Evolutionary conservation across 2,797 vertebrate species (phyloP), one percentile per base, ranked within the genome.

Genomic region (Acanthiza pusilla): DNA sequence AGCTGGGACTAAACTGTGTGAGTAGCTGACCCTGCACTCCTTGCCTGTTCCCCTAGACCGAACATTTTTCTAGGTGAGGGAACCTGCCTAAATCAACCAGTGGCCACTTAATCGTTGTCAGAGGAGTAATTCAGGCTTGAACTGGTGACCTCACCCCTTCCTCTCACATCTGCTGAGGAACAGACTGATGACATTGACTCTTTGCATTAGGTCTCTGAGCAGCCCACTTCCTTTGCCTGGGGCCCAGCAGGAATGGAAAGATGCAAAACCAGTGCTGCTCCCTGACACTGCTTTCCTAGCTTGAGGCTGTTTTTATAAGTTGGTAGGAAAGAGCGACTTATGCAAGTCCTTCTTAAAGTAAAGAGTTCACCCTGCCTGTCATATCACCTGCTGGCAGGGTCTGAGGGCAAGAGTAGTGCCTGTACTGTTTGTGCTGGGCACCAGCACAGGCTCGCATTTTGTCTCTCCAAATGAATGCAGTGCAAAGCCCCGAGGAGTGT

Each of bases 101-200:
- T 66, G 34, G 71, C 80, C 43, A 81, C 77, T 79, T 92, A 91
- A 76, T 81, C 81, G 73, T 74, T 94, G 70, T 86, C 76, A 90
- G 79, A 86, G 83, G 74, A 10, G 2, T 89, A 65, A 77, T 85
- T 92, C 62, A 29, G 70, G 16, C 60, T 88, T 83, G 71, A 94
- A 80, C 74, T 85, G 47, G 61, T 77, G 63, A 91, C 75, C 66
- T 93, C 91, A 88, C 88, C 68, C 61, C 61, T 93, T 82, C 78
- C 77, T 79, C 27, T 89, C 12, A 4, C 1, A 15, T 77, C 62
- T 88, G 51, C 73, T n/a, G 67, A 81, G 79, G 79, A 76, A 81
- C 73, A 92, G 65, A 54, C 58, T 36, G 94, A 74, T 90, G 74
- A 58, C 80, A 60, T 3, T 79, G 71, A 3, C 70, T 83, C 57